Conservation (phyloP, 2,797 vertebrate species). For the Sebastes kiyomatsui region DNA sequence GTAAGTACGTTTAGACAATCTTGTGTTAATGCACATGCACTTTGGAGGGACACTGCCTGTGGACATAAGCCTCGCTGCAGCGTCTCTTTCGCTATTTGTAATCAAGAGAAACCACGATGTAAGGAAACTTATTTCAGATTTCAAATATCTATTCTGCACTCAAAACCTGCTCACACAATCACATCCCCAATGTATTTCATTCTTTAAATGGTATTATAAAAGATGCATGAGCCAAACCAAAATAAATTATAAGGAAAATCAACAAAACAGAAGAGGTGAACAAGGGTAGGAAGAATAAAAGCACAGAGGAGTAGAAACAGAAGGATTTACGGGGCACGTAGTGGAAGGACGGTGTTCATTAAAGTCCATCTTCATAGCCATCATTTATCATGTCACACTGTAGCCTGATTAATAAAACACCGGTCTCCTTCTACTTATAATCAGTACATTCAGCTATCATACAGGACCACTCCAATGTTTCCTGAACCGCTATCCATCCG, state of each 20-base stretch:
- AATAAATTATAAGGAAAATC: background rate
- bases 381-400: background rate
- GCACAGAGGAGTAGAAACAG: background rate
- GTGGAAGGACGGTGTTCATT: background rate
- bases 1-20: background rate
- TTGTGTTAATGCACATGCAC: background rate
- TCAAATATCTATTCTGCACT: background rate
- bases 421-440: background rate
- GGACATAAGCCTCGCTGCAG: background rate
- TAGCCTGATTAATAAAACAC: constrained; percentile 8
- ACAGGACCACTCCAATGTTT: background rate
- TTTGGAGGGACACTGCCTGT: background rate
- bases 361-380: background rate
- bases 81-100: background rate
- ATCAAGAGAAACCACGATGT: background rate
- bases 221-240: background rate
- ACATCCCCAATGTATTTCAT: background rate
- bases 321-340: background rate
- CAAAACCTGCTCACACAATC: background rate
- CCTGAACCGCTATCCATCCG: background rate
- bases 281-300: background rate
- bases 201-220: background rate
- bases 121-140: background rate
- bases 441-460: background rate
- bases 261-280: background rate